Base-by-base conservation (phyloP, 2,888 invertebrate species). In the Tiliacea citrago region DNA sequence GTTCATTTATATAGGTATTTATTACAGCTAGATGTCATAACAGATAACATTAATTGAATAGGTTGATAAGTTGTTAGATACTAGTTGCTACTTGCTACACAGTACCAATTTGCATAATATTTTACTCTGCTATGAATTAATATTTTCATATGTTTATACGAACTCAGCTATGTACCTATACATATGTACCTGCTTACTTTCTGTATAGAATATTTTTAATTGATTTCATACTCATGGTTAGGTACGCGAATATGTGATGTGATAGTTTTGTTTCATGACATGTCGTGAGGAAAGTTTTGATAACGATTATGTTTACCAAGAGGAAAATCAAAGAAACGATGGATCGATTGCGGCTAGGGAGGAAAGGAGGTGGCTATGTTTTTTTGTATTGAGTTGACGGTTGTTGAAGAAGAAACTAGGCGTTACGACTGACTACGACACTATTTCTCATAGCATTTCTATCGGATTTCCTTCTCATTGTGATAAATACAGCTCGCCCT, bases 31-130 rank as follows among this genome's bases (percentile, higher is more conserved):
- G 35, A 67, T 77, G 35, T 51, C 58, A 60, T 75, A 60, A 60
- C 51, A 58, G 42, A 35, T 75, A 65, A 65, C n/a, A 67, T 60
- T 51, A 39, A 75, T 77, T 77, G 35, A 60, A 45, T 68, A 51
- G 51, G 75, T 67, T 77, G 42, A 49, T 51, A 66, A 58, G 66
- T 58, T 65, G 39, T 42, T 45, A 45, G 18, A 53, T 39, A 70
- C 10, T 65, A 24, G 42, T 62, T 63, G 24, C 63, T 29, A 29
- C 2, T 29, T 29, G 29, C 29, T 29, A 12, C 45, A 45, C 45
- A 45, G 39, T 2, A 10, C 1, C 13, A 8, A 35, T 71, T 55
- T 70, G 21, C 45, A 72, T 71, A 55, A 70, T 53, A 29, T 71
- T 71, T 42, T n/a, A 12, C 5, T 29, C 18, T 69, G n/a, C 24